These are phyloP conservation scores for Xylota sylvarum DNA, from an alignment of 2,888 invertebrate genomes.

Conservation along the genomic window DNA sequence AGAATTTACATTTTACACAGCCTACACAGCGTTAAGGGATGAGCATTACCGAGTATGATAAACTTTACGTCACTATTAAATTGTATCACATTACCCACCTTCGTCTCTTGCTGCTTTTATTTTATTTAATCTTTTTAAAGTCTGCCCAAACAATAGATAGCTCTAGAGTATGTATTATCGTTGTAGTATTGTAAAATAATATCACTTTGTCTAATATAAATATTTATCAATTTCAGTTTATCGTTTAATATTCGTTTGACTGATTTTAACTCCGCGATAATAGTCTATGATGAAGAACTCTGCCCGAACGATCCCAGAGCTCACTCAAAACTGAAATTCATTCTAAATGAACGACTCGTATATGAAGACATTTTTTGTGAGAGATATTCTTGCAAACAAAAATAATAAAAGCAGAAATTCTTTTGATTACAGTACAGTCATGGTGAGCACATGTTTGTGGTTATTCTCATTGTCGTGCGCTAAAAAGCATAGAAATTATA, in stretches of 20 bases:
- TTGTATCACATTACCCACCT: slow-evolving; percentile 41
- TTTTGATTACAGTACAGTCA: not conserved
- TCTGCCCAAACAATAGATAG: slow-evolving; percentile 34
- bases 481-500: slow-evolving; percentile 9
- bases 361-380: slow-evolving; percentile 36
- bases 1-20: not conserved
- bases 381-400: slow-evolving; percentile 24
- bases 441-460: not conserved
- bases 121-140: not conserved
- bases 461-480: slow-evolving; percentile 31
- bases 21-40: not conserved
- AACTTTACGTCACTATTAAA: slow-evolving; percentile 14
- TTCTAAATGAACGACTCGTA: slow-evolving; percentile 44
- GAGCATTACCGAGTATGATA: not conserved
- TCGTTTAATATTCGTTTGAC: slow-evolving; percentile 34
- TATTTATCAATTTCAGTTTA: slow-evolving; percentile 24
- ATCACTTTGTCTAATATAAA: slow-evolving; percentile 30
- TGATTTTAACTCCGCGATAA: not conserved
- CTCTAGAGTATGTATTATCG: slow-evolving; percentile 8
- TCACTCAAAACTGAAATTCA: slow-evolving; percentile 70
- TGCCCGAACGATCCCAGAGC: slow-evolving; percentile 55
- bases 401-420: slow-evolving; percentile 3
- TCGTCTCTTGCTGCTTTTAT: not conserved
- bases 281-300: slow-evolving; percentile 7
- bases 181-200: slow-evolving; percentile 28